phyloP scores from a whole-genome alignment of 2,888 invertebrate species.

The Boloria selene region DNA sequence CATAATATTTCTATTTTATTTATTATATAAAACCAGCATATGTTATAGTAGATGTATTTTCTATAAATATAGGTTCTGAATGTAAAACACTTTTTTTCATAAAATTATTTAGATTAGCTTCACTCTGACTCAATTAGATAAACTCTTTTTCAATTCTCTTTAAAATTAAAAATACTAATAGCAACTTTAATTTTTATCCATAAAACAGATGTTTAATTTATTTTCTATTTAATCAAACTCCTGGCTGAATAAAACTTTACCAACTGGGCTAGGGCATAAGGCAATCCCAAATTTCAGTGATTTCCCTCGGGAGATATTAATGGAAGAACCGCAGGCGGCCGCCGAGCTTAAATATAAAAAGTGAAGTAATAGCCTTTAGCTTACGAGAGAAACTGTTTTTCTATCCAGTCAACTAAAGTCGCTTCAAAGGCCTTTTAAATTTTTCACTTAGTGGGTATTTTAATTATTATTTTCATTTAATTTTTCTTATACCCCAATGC shows the following conservation, averaged over 20 bases:
- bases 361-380: slow-evolving; percentile 38
- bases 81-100: too few species aligned
- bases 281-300: slow-evolving; percentile 44
- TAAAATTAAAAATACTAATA: not conserved
- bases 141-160: not conserved
- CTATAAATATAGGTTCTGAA: too few species aligned
- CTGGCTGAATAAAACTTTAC: slow-evolving; percentile 41
- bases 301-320: slow-evolving; percentile 46
- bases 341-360: slow-evolving; percentile 43
- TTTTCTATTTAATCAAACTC: slow-evolving; percentile 39
- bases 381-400: slow-evolving; percentile 35
- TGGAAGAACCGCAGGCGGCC: slow-evolving; percentile 41
- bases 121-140: too few species aligned
- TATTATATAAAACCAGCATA: too few species aligned
- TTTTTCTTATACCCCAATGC: not conserved
- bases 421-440: slow-evolving; percentile 29
- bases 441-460: slow-evolving; percentile 3
- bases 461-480: slow-evolving; percentile 10
- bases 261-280: slow-evolving; percentile 40
- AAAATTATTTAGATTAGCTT: too few species aligned
- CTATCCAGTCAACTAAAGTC: slow-evolving; percentile 39
- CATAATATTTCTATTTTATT: too few species aligned
- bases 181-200: not conserved
- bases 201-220: slow-evolving; percentile 37
- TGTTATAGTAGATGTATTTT: too few species aligned